Evolutionary conservation across 2,113 vertebrate species (phyloP).

Genomic region (Ranitomeya imitator): DNA sequence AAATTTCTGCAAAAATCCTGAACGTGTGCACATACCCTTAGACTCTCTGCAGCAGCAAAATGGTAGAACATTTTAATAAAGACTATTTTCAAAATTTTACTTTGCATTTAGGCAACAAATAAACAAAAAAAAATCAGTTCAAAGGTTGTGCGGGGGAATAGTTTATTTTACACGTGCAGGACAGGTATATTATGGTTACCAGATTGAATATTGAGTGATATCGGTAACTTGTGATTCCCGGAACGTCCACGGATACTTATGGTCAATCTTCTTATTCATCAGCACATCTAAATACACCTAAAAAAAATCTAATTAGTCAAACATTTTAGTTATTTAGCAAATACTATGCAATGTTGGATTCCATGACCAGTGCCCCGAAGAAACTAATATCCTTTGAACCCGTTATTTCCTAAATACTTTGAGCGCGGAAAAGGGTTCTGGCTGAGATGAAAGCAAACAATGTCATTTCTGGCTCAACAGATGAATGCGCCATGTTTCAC

Average conservation of each 20-base stretch:
- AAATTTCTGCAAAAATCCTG: no score
- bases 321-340: background rate
- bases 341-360: background rate
- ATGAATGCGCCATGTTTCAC: slow-evolving; percentile 27
- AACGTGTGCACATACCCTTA: no score
- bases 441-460: background rate
- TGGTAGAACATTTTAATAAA: no score
- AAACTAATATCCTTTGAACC: background rate
- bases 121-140: no score
- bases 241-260: background rate
- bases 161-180: no score
- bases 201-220: background rate
- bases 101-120: no score
- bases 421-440: background rate
- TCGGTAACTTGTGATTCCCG: background rate
- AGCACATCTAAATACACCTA: background rate
- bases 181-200: no score
- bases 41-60: no score
- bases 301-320: background rate
- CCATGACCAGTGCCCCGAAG: background rate
- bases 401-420: background rate
- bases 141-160: no score
- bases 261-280: background rate
- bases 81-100: no score
- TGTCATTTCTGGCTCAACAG: slow-evolving; percentile 22